phyloP scores from a whole-genome alignment of 2,113 vertebrate species.

The Hemibagrus wyckioides region DNA sequence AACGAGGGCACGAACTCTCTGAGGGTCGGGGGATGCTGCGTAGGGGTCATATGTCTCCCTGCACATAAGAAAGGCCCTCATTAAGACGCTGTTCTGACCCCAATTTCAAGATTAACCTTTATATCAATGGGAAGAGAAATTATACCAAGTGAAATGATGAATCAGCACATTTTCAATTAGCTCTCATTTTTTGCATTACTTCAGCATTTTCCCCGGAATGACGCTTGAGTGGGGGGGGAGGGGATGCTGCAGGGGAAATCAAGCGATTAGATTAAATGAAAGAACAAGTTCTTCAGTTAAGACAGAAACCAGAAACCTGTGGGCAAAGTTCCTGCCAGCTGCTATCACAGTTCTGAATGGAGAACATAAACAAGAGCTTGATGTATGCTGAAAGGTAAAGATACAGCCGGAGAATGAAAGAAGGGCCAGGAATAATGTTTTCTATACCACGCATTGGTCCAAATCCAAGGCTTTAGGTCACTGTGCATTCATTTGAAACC shows the following conservation, averaged over 20 bases:
- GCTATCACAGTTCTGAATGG: constrained; percentile 32
- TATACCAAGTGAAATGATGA: constrained; percentile 14
- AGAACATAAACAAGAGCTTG: constrained; percentile 23
- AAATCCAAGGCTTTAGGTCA: constrained; percentile 18
- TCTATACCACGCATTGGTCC: constrained; percentile 24
- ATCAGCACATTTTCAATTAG: constrained; percentile 37
- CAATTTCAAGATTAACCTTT: constrained; percentile 47
- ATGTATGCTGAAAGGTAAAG: constrained; percentile 24
- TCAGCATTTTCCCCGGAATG: constrained; percentile 25
- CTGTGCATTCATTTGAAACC: constrained; percentile 19
- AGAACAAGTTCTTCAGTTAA: constrained; percentile 50
- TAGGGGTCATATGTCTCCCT: constrained; percentile 23
- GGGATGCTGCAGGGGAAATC: constrained; percentile 41
- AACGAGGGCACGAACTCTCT: constrained; percentile 16
- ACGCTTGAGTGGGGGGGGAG: constrained; percentile 13
- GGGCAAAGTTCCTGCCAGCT: constrained; percentile 53
- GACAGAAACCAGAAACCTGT: constrained; percentile 53
- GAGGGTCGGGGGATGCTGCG: not conserved
- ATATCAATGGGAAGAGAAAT: constrained; percentile 15
- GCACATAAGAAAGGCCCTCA: constrained; percentile 27
- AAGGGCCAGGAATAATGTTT: constrained; percentile 32
- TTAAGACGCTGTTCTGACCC: constrained; percentile 39
- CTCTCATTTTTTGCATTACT: not conserved
- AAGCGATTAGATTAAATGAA: constrained; percentile 59
- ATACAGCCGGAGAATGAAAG: constrained; percentile 9